Conservation (phyloP, 2,888 invertebrate species). For the Pandemis heparana region DNA sequence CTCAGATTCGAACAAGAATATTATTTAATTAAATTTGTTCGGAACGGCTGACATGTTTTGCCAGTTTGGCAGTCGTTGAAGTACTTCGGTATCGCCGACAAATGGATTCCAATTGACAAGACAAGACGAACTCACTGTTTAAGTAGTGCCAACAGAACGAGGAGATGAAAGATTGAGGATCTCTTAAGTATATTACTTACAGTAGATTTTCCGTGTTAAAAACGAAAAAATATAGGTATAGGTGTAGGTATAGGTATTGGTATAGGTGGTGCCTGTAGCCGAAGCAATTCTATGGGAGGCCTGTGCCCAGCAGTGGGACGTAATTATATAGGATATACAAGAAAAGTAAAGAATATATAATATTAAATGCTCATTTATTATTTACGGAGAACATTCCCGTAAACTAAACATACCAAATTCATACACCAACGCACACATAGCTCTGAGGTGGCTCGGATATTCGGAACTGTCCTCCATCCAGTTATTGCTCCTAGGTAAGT, state of each 20-base stretch:
- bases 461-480: constrained; percentile 42
- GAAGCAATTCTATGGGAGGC: too few species aligned
- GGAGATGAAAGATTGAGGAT: not conserved
- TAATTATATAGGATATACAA: too few species aligned
- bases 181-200: not conserved
- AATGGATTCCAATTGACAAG: not conserved
- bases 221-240: not conserved
- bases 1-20: constrained; percentile 23
- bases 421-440: constrained; percentile 3
- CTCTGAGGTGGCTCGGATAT: not conserved
- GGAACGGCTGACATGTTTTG: constrained; percentile 19
- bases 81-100: constrained; percentile 6
- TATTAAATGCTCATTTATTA: too few species aligned
- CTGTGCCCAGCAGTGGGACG: too few species aligned
- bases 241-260: too few species aligned
- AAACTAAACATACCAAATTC: not conserved
- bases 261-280: too few species aligned
- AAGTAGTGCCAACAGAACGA: not conserved
- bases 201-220: not conserved
- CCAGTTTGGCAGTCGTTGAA: constrained; percentile 20
- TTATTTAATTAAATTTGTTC: constrained; percentile 38
- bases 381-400: not conserved
- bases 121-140: not conserved
- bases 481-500: constrained; percentile 54
- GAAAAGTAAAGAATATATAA: too few species aligned